phyloP scores from a whole-genome alignment of 2,113 vertebrate genomes.

The Sclerurus mexicanus region DNA sequence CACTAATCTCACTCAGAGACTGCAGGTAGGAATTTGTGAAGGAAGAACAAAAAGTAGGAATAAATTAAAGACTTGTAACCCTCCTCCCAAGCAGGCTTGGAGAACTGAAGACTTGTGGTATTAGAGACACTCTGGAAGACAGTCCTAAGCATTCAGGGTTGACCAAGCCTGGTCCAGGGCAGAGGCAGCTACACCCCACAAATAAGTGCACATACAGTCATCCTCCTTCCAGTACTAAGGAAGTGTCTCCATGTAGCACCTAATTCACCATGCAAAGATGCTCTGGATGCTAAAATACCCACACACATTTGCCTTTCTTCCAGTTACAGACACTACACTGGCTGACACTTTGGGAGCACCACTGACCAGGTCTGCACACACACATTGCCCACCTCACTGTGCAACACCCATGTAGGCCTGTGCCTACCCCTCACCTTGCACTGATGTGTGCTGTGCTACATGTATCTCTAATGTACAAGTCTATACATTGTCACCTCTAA shows the following conservation, averaged over 20 bases:
- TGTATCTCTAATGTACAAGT: neutral
- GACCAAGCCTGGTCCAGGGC: neutral
- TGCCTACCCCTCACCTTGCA: neutral
- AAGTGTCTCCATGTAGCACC: accelerated
- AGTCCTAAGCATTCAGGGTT: neutral
- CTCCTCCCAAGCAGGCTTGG: neutral
- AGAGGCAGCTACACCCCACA: accelerated
- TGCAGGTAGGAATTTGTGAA: neutral
- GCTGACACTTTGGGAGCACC: neutral
- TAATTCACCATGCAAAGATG: accelerated
- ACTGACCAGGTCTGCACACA: neutral
- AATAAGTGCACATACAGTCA: accelerated
- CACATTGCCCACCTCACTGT: neutral
- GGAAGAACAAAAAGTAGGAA: neutral
- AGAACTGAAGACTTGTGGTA: neutral
- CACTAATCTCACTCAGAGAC: neutral
- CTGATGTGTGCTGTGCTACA: neutral
- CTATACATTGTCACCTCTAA: neutral
- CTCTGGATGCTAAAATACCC: neutral
- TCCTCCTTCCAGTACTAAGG: neutral
- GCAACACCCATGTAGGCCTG: neutral
- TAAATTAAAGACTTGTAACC: neutral
- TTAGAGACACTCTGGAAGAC: neutral
- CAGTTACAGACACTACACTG: neutral
- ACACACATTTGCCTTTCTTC: accelerated